These are phyloP conservation scores for Anas capensis DNA, from an alignment of 2,797 vertebrate genomes.

Conservation along the genomic window DNA sequence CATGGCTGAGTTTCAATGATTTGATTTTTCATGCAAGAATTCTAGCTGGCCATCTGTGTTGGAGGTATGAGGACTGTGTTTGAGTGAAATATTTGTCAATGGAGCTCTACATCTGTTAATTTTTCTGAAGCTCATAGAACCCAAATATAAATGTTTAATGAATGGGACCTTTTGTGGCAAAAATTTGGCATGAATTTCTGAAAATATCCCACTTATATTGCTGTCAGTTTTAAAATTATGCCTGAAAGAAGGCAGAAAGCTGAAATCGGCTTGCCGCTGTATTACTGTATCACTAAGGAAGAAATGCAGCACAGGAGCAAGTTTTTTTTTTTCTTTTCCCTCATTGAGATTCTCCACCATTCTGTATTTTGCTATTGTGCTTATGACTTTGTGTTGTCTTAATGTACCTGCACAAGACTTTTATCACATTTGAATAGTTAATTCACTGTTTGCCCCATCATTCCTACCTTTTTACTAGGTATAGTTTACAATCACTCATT, in stretches of 20 bases:
- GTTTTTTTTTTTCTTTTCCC: neutral
- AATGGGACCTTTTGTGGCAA: neutral
- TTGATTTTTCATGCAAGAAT: neutral
- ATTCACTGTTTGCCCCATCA: neutral
- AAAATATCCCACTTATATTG: neutral
- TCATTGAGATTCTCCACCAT: neutral
- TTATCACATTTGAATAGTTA: neutral
- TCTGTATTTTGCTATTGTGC: neutral
- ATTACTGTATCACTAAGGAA: neutral
- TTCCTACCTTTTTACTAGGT: neutral
- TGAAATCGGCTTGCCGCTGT: neutral
- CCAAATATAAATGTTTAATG: conserved; percentile 35
- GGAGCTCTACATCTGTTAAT: neutral
- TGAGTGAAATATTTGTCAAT: conserved; percentile 9
- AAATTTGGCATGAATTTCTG: conserved; percentile 8
- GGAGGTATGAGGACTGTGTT: neutral
- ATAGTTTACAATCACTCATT: neutral
- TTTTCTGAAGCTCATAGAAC: neutral
- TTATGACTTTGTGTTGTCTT: neutral
- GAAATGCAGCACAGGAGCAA: neutral
- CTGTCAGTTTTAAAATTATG: conserved; percentile 47
- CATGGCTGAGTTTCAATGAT: neutral
- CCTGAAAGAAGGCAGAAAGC: conserved; percentile 33
- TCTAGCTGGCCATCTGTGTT: neutral
- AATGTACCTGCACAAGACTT: neutral